These are phyloP conservation scores for Leucophenga maculata DNA, from an alignment of 2,888 invertebrate genomes.

Conservation along the genomic window DNA sequence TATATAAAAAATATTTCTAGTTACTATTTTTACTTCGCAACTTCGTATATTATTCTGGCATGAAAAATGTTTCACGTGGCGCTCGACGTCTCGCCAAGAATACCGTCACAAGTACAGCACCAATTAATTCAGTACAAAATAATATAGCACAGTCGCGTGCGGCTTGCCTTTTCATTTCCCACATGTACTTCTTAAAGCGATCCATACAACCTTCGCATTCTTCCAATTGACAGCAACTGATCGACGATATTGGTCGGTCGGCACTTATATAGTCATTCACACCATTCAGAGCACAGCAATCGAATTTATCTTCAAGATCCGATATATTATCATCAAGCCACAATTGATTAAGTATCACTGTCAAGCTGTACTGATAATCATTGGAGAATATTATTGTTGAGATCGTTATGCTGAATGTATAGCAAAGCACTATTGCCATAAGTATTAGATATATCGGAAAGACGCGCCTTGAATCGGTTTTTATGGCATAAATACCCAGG, in stretches of 20 bases:
- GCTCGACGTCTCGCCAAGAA: background rate
- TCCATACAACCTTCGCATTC: constrained; percentile 40
- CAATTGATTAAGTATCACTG: constrained; percentile 34
- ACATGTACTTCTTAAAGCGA: constrained; percentile 28
- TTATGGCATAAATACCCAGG: constrained; percentile 43
- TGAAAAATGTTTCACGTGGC: background rate
- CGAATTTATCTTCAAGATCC: constrained; percentile 38
- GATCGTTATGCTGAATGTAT: constrained; percentile 28
- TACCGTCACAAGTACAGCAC: constrained; percentile 25
- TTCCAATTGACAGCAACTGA: constrained; percentile 41
- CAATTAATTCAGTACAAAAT: constrained; percentile 28
- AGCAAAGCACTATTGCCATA: constrained; percentile 24
- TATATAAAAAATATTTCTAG: no score
- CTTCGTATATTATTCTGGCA: no score
- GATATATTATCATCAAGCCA: constrained; percentile 34
- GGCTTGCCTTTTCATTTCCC: constrained; percentile 42
- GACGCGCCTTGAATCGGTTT: constrained; percentile 12
- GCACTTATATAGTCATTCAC: constrained; percentile 38
- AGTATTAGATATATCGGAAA: constrained; percentile 37
- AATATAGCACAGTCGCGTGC: constrained; percentile 45
- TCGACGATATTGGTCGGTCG: constrained; percentile 39
- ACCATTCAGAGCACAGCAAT: constrained; percentile 46
- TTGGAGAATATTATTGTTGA: constrained; percentile 28
- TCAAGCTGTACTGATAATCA: constrained; percentile 19
- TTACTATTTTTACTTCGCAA: no score